A percentile compares a stretch with the other conserved stretches of the same genome.
Evolutionary conservation across 2,113 vertebrate species (phyloP).

Genomic region (Lepus americanus): DNA sequence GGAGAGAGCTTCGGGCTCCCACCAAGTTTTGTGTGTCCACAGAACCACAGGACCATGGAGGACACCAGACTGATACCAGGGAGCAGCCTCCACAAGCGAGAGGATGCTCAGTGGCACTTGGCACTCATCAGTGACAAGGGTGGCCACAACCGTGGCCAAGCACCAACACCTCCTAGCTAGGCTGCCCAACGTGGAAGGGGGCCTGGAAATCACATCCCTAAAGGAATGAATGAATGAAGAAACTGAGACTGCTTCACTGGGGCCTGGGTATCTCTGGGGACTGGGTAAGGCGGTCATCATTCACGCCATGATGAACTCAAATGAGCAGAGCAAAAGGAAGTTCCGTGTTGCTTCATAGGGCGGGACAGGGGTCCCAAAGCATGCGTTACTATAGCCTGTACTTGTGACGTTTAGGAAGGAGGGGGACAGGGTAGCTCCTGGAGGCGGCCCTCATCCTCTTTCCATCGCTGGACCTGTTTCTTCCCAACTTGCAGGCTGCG

Average conservation of each 20-base stretch:
- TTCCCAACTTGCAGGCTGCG: not conserved
- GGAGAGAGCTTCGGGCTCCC: not conserved
- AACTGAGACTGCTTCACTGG: not conserved
- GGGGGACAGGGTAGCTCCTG: not conserved
- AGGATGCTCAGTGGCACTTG: fast-evolving
- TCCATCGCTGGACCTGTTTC: not conserved
- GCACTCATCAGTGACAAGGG: not conserved
- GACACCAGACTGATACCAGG: not conserved
- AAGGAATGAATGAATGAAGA: not conserved
- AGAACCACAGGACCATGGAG: not conserved
- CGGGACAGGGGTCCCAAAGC: not conserved
- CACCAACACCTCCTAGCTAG: not conserved
- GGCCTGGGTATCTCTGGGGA: not conserved
- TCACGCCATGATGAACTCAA: not conserved
- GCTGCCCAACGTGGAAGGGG: not conserved
- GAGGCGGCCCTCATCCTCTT: not conserved
- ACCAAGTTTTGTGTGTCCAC: not conserved
- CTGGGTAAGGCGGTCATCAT: not conserved
- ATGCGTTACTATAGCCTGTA: not conserved
- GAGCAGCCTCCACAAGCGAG: not conserved
- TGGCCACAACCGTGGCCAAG: no score
- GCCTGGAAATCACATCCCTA: not conserved
- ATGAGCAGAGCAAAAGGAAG: not conserved
- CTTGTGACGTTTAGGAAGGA: not conserved
- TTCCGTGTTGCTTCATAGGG: fast-evolving